Evolutionary conservation across 2,797 vertebrate genomes (phyloP), one percentile per base, ranked within the genome.

Genomic region (Malurus leucopterus): DNA sequence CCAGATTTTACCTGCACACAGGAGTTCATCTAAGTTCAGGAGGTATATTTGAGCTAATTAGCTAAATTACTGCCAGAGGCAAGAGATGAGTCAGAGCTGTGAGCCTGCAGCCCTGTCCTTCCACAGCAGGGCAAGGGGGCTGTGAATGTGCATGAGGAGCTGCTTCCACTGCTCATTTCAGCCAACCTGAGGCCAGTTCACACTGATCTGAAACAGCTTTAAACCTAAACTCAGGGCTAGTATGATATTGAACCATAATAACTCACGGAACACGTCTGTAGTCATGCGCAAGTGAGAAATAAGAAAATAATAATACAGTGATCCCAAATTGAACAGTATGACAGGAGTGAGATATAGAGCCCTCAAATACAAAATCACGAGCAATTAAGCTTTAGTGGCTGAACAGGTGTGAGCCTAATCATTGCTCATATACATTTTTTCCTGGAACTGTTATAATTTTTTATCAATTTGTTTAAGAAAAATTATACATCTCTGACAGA

Each of bases 141-240:
- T 29, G 34, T 26, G 26, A 54, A 36, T 0, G 0, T 1, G 1
- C 21, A 1, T 0, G 0, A 36, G 41, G 40, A 82, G n/a, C 53
- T 46, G 57, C 43, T 22, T 50, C 5, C 1, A 46, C 11, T 15
- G 2, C 3, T 58, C 46, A 11, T 2, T 47, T 21, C 22, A 70
- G 11, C 49, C 73, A 73, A 14, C 5, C 38, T 46, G 5, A 20
- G 32, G 34, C 59, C 44, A 36, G 24, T 15, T 67, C 24, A 65
- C 9, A 18, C 30, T 19, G 24, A 55, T 5, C 1, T 46, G 20
- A 43, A 85, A 63, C 20, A 59, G 30, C 14, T 75, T 84, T 50
- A 70, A 72, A 62, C 41, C 32, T 40, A 9, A 80, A 26, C 7
- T 26, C 40, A 4, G 34, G 41, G 15, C 23, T 72, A 63, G 49